Evolutionary conservation across 2,113 vertebrate genomes (phyloP), one percentile per base, ranked within the genome.

Genomic region (Prietella phreatophila): DNA sequence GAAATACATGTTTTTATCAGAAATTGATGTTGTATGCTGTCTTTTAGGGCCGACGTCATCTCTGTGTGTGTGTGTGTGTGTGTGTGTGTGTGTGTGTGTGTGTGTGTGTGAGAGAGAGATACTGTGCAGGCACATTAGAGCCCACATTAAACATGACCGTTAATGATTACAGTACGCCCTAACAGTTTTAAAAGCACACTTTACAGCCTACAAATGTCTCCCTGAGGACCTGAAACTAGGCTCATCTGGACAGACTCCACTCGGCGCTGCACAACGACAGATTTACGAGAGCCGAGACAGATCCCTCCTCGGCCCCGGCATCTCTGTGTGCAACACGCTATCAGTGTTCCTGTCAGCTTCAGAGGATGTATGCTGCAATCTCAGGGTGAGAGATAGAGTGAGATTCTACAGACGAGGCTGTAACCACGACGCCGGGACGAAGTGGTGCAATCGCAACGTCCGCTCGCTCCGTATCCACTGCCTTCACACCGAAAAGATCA

Each of bases 311-410:
- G 53, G 78, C n/a, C 50, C 78, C 53, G 53, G 78, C 7, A 7
- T 81, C 78, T 81, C 76, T 0, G 14, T 5, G n/a, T 33, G 53
- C 50, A 33, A 58, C 78, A 81, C 50, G 7, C 78, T 58, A 81
- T 81, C 78, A 56, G 53, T 56, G 78, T 81, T 81, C 22, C 78
- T 81, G 78, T 81, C 78, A 81, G 78, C n/a, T 36, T 25, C n/a
- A 5, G 47, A 55, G n/a, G 76, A 55, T 53, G 78, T 56, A 56
- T 81, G 53, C 78, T 20, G 78, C 53, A 56, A 81, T 81, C 78
- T 81, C 50, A 33, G 53, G 13, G 11, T 19, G 53, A 80, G 53
- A 30, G 17, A 17, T 19, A n/a, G 50, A 80, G 78, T 2, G 33
- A 33, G 33, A 30, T 55, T 33, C 50, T 80, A 53, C 53, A 2